These are phyloP conservation scores for Drosophila biarmipes DNA, from an alignment of 1,140 invertebrate species.

Conservation along the genomic window DNA sequence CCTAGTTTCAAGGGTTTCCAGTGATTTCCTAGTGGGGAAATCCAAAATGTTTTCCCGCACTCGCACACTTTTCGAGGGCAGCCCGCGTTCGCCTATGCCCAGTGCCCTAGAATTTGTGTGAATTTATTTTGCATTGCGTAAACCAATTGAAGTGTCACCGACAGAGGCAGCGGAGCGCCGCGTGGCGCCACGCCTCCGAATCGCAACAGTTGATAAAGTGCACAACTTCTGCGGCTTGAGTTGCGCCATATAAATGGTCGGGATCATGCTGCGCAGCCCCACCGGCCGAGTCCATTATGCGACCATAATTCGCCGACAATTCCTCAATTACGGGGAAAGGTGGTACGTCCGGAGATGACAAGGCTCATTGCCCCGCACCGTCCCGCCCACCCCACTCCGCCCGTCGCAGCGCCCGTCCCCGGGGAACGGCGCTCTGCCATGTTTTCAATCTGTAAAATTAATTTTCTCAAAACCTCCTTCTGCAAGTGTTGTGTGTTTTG, in stretches of 20 bases:
- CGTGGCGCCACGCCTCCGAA: constrained; percentile 71
- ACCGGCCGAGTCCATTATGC: constrained; percentile 47
- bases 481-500: constrained; percentile 4
- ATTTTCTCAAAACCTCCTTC: constrained; percentile 69
- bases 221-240: constrained; percentile 61
- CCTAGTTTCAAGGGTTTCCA: no score
- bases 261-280: constrained; percentile 36
- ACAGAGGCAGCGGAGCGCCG: constrained; percentile 54
- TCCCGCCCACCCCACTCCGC: neutral
- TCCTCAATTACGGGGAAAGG: constrained; percentile 67
- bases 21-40: no score
- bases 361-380: neutral
- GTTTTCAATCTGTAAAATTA: constrained; percentile 83
- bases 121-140: constrained; percentile 47
- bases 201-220: constrained; percentile 78
- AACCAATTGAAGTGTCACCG: constrained; percentile 82
- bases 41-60: no score
- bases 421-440: constrained; percentile 23
- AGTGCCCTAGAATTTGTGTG: neutral
- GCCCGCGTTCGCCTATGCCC: neutral
- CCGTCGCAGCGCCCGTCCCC: neutral
- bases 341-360: constrained; percentile 3
- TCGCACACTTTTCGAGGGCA: neutral
- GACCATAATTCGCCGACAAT: constrained; percentile 76
- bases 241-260: constrained; percentile 42